Evolutionary conservation across 2,113 vertebrate genomes (phyloP).

Genomic region (Perca flavescens): DNA sequence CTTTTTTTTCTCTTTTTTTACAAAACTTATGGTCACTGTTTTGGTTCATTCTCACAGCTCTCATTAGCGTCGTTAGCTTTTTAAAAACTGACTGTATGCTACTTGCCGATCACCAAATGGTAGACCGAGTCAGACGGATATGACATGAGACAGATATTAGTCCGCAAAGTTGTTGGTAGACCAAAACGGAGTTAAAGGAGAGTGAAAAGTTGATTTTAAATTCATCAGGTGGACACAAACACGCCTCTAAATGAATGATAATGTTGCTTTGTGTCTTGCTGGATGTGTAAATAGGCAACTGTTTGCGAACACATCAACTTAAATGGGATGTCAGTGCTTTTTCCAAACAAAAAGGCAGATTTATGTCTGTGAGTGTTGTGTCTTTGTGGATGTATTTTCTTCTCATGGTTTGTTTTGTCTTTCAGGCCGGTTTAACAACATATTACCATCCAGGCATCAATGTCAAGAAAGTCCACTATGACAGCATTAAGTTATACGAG

Average conservation of each 20-base stretch:
- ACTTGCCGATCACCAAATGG: background rate
- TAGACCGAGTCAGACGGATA: no score
- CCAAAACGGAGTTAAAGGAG: background rate
- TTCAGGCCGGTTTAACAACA: conserved; percentile 95
- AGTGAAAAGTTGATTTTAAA: background rate
- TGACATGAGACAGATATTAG: background rate
- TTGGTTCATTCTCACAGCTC: background rate
- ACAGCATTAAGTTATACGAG: conserved; percentile 97
- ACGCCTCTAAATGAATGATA: background rate
- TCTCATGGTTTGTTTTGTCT: background rate
- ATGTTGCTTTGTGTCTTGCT: background rate
- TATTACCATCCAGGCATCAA: conserved; percentile 99
- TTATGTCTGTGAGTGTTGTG: background rate
- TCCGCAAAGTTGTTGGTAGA: background rate
- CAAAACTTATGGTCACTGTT: background rate
- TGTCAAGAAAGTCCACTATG: conserved; percentile 95
- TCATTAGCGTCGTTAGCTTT: background rate
- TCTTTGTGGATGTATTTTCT: background rate
- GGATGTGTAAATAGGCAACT: background rate
- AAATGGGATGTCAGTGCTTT: background rate
- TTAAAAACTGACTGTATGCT: background rate
- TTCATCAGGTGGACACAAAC: background rate
- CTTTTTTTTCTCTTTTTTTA: background rate
- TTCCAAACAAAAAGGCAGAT: background rate
- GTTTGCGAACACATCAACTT: background rate